A percentile compares a stretch with the other conserved stretches of the same genome.
These are phyloP conservation scores for Cryptoblepharus egeriae DNA, from an alignment of 2,797 vertebrate species.

Conservation along the genomic window DNA sequence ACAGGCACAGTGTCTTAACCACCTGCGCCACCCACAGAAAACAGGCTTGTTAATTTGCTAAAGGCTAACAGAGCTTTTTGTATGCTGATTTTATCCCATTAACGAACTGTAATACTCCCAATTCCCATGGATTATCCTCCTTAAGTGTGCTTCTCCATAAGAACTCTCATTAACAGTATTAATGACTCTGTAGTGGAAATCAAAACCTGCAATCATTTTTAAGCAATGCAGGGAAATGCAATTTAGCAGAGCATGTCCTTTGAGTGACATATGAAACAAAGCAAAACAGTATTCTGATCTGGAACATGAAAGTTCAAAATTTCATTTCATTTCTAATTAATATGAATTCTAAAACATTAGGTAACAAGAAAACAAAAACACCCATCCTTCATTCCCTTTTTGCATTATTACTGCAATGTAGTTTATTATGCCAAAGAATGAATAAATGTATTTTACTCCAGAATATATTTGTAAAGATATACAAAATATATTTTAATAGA, in stretches of 20 bases:
- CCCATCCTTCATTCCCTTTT: constrained; percentile 59
- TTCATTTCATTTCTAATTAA: constrained; percentile 77
- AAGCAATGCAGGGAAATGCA: constrained; percentile 66
- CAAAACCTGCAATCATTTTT: constrained; percentile 70
- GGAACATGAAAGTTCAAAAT: constrained; percentile 68
- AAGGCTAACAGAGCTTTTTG: constrained; percentile 45
- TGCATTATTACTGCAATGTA: constrained; percentile 38
- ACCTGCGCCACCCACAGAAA: too few species aligned
- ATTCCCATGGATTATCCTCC: constrained; percentile 70
- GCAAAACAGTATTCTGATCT: constrained; percentile 62
- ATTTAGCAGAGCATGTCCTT: constrained; percentile 61
- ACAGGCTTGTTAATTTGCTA: constrained; percentile 51
- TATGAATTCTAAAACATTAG: constrained; percentile 60
- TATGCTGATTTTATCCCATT: constrained; percentile 62
- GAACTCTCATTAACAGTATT: constrained; percentile 72
- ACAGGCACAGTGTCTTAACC: too few species aligned
- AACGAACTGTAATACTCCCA: constrained; percentile 66
- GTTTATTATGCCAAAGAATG: constrained; percentile 32
- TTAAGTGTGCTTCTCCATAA: constrained; percentile 69
- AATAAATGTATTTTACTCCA: constrained; percentile 35
- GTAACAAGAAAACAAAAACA: too few species aligned
- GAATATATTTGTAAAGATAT: neutral
- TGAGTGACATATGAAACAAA: constrained; percentile 60
- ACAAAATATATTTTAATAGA: neutral
- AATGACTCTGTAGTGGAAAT: constrained; percentile 69